A percentile compares a stretch with the other conserved stretches of the same genome.
These are phyloP conservation scores for Stomatorhinus ivindoensis DNA, from an alignment of 2,113 vertebrate species.

Conservation along the genomic window DNA sequence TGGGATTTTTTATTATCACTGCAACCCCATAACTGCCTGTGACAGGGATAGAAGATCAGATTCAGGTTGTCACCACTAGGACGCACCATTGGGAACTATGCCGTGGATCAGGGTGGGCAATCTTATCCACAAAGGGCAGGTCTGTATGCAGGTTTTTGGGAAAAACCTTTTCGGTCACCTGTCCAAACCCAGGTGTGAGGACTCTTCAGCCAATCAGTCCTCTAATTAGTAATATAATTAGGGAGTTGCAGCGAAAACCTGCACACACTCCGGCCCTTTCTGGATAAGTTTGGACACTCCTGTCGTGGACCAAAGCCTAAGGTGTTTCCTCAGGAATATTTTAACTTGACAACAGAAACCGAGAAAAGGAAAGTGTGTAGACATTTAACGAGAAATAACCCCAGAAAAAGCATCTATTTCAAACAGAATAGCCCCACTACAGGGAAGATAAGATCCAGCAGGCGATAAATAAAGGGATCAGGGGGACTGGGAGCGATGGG, in stretches of 20 bases:
- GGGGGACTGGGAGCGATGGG: background rate
- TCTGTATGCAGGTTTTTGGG: background rate
- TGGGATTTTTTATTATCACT: background rate
- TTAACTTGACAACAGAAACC: background rate
- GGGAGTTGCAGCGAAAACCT: background rate
- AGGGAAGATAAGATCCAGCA: background rate
- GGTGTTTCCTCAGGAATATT: background rate
- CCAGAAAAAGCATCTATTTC: background rate
- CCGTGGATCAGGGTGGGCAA: background rate
- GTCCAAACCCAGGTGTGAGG: background rate
- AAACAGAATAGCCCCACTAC: background rate
- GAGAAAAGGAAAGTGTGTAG: background rate
- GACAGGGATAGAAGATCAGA: background rate
- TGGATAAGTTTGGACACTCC: background rate
- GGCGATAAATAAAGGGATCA: background rate
- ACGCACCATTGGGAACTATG: background rate
- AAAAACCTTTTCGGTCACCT: background rate
- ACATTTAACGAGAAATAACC: background rate
- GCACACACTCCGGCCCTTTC: background rate
- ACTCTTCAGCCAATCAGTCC: background rate
- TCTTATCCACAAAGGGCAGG: background rate
- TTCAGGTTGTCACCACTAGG: background rate
- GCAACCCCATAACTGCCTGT: background rate
- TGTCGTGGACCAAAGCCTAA: background rate
- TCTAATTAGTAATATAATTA: background rate